Conservation (phyloP, 2,888 invertebrate species). For the Lepidocyrtinus sp. region DNA sequence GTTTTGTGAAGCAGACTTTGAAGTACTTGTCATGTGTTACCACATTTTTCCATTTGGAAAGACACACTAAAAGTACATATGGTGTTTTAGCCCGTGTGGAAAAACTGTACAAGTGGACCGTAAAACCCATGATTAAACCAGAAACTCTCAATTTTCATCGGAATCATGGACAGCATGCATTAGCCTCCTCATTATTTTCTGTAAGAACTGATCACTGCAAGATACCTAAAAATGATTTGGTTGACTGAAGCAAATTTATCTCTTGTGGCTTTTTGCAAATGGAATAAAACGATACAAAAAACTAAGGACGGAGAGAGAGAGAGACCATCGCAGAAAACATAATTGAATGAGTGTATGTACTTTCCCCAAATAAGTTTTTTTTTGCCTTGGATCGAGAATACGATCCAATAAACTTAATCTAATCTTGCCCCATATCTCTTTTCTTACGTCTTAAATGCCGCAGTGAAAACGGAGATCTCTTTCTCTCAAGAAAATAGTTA, state of each 20-base stretch:
- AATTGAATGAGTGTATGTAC: no score
- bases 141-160: conserved; percentile 7
- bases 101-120: conserved; percentile 1
- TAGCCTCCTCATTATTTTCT: neutral
- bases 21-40: neutral
- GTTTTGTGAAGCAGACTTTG: neutral
- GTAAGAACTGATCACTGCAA: no score
- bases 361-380: no score
- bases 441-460: neutral
- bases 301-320: no score
- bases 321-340: no score
- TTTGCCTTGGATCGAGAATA: neutral
- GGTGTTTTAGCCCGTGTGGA: no score
- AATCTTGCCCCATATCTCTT: conserved; percentile 15
- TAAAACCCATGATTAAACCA: conserved; percentile 13
- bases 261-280: no score
- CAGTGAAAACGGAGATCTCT: conserved; percentile 2
- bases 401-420: conserved; percentile 13
- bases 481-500: neutral
- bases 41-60: neutral
- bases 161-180: neutral
- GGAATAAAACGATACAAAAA: no score
- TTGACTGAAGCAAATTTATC: no score
- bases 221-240: no score
- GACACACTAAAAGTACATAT: neutral